A percentile compares a stretch with the other conserved stretches of the same genome.
These are phyloP conservation scores for Cenopis cana DNA, from an alignment of 2,888 invertebrate genomes.

Conservation along the genomic window DNA sequence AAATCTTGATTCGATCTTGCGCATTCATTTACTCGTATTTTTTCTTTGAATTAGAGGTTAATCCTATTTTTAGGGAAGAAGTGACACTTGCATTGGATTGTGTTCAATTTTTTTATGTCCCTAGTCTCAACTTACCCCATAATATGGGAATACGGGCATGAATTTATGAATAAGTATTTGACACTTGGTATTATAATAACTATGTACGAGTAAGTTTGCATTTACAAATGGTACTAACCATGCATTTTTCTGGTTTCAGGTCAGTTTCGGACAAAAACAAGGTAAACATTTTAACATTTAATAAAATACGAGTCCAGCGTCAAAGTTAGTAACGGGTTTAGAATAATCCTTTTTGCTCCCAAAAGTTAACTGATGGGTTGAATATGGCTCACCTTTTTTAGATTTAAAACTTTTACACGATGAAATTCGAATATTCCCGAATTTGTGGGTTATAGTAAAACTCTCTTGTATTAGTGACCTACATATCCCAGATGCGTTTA, in stretches of 20 bases:
- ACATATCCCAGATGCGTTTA: too few relatives aligned
- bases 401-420: background rate
- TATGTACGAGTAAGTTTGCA: background rate
- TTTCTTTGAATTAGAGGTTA: too few relatives aligned
- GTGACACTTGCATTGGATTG: too few relatives aligned
- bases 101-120: too few relatives aligned
- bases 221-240: background rate
- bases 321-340: constrained; percentile 8
- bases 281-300: constrained; percentile 6
- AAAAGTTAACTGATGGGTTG: constrained; percentile 8
- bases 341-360: constrained; percentile 15
- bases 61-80: too few relatives aligned
- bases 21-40: too few relatives aligned
- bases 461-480: too few relatives aligned
- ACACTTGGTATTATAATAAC: too few relatives aligned
- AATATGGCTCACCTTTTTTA: background rate
- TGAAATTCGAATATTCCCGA: background rate
- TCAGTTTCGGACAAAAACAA: constrained; percentile 11
- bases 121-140: too few relatives aligned
- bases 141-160: too few relatives aligned
- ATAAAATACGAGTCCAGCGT: background rate
- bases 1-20: too few relatives aligned
- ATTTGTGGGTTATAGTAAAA: background rate
- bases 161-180: too few relatives aligned
- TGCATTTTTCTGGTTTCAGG: constrained; percentile 21